phyloP scores from a whole-genome alignment of 2,888 invertebrate genomes.

The Tipula confusa region DNA sequence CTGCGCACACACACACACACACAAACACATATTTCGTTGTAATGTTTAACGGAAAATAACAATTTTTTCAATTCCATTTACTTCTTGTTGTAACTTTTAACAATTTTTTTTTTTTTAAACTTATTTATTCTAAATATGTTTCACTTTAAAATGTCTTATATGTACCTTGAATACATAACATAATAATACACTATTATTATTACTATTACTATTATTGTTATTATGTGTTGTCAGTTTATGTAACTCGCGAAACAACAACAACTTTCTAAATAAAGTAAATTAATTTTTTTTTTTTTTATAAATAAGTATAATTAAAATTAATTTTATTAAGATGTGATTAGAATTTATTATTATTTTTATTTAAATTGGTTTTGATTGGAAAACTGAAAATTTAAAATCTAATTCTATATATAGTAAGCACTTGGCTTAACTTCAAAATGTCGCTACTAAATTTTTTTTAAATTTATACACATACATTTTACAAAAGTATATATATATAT shows the following conservation, averaged over 20 bases:
- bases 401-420: neutral
- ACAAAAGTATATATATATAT: no score
- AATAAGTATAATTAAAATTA: conserved; percentile 9
- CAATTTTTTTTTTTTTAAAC: neutral
- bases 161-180: conserved; percentile 20
- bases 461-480: no score
- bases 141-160: neutral
- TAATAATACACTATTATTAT: neutral
- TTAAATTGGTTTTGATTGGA: neutral
- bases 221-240: no score
- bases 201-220: no score
- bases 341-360: neutral
- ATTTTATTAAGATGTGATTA: neutral
- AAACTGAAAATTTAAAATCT: neutral
- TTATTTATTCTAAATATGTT: conserved; percentile 25
- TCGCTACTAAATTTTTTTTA: no score
- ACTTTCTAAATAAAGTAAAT: neutral
- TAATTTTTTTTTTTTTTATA: neutral
- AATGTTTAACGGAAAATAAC: conserved; percentile 3
- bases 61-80: neutral
- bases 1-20: no score
- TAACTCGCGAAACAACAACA: neutral
- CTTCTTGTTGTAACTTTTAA: neutral
- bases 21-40: neutral
- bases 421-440: neutral